These are phyloP conservation scores for Eilema sororculum DNA, from an alignment of 2,888 invertebrate genomes.

Conservation along the genomic window DNA sequence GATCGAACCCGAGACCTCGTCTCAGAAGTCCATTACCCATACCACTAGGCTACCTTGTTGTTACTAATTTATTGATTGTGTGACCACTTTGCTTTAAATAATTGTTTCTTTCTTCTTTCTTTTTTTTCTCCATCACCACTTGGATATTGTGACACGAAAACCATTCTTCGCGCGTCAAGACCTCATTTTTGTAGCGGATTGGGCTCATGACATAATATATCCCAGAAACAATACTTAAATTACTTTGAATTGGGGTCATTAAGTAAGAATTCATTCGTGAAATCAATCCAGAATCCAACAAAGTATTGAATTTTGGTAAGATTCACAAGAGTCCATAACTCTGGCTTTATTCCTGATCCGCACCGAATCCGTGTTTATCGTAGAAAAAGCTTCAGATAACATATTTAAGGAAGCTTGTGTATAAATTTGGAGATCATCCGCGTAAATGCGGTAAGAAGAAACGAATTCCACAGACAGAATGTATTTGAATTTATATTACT, in stretches of 20 bases:
- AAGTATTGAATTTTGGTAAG: background rate
- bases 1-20: too few species aligned
- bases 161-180: too few species aligned
- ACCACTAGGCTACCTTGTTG: too few species aligned
- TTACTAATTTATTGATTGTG: too few species aligned
- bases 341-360: background rate
- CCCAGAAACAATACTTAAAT: too few species aligned
- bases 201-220: too few species aligned
- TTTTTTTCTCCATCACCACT: too few species aligned
- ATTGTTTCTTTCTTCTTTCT: too few species aligned
- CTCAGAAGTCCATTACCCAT: too few species aligned
- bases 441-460: background rate
- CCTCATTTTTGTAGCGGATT: too few species aligned
- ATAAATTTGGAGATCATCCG: slow-evolving; percentile 4
- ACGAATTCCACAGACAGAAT: background rate
- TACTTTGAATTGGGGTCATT: background rate
- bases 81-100: too few species aligned
- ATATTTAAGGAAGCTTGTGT: slow-evolving; percentile 4
- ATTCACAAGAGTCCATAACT: background rate
- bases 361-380: background rate
- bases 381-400: background rate
- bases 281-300: background rate
- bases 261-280: background rate
- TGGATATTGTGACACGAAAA: too few species aligned
- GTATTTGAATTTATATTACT: background rate